Evolutionary conservation across 2,113 vertebrate genomes (phyloP).

Genomic region (Colistium nudipinnis): DNA sequence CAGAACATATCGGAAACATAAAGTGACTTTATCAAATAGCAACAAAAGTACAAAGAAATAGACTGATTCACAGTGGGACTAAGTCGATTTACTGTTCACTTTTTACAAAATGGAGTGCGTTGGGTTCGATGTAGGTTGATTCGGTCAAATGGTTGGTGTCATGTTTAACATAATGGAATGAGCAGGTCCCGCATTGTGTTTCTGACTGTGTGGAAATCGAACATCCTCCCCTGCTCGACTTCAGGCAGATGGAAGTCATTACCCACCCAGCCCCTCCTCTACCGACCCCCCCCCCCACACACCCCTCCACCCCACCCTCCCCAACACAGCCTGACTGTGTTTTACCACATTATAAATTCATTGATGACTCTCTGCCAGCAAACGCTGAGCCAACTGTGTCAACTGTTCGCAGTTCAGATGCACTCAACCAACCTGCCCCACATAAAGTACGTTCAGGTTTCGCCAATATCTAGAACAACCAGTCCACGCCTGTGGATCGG

Average conservation of each 20-base stretch:
- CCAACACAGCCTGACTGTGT: constrained; percentile 24
- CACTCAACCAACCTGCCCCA: neutral
- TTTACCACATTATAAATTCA: constrained; percentile 48
- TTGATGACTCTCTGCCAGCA: constrained; percentile 14
- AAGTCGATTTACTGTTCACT: too few relatives aligned
- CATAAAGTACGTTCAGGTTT: neutral
- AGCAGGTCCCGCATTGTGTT: constrained; percentile 9
- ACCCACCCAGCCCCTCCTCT: neutral
- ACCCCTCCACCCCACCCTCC: neutral
- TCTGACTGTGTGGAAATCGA: constrained; percentile 50
- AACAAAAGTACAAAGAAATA: too few relatives aligned
- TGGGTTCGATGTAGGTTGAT: too few relatives aligned
- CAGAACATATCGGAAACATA: too few relatives aligned
- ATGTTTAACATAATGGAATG: neutral
- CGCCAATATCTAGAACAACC: neutral
- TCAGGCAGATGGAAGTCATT: constrained; percentile 70
- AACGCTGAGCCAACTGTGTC: constrained; percentile 23
- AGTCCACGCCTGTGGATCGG: too few relatives aligned
- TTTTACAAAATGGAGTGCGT: too few relatives aligned
- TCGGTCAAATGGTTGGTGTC: neutral
- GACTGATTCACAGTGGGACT: too few relatives aligned
- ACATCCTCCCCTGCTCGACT: constrained; percentile 21
- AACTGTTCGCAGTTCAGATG: neutral
- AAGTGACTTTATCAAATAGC: too few relatives aligned
- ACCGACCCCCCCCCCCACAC: neutral